phyloP scores from a whole-genome alignment of 2,797 vertebrate genomes.

The Vireo griseus region DNA sequence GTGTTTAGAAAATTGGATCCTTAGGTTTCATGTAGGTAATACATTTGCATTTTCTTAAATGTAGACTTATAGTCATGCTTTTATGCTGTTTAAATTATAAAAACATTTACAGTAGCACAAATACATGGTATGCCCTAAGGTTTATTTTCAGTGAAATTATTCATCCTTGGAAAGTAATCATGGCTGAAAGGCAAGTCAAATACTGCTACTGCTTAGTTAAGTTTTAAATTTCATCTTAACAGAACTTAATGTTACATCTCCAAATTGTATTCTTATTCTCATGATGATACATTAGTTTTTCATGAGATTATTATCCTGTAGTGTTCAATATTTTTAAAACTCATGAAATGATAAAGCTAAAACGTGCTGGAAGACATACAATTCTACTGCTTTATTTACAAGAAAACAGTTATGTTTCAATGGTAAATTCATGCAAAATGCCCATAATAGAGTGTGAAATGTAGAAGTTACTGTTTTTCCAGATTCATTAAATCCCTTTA shows the following conservation, averaged over 20 bases:
- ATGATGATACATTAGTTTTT: background rate
- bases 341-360: background rate
- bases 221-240: background rate
- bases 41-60: background rate
- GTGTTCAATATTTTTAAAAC: background rate
- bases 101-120: background rate
- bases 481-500: background rate
- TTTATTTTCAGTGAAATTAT: slow-evolving; percentile 27
- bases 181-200: slow-evolving; percentile 15
- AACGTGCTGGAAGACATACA: background rate
- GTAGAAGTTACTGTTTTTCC: background rate
- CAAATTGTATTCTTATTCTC: background rate
- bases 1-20: background rate
- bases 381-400: background rate
- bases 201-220: background rate
- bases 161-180: background rate
- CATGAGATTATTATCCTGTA: background rate
- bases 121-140: background rate
- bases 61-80: background rate
- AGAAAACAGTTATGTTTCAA: background rate
- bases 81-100: slow-evolving; percentile 37
- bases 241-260: background rate
- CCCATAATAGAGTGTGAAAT: background rate
- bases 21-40: background rate
- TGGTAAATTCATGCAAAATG: background rate